phyloP scores from a whole-genome alignment of 2,797 vertebrate genomes.

The Mionectes olivaceus region DNA sequence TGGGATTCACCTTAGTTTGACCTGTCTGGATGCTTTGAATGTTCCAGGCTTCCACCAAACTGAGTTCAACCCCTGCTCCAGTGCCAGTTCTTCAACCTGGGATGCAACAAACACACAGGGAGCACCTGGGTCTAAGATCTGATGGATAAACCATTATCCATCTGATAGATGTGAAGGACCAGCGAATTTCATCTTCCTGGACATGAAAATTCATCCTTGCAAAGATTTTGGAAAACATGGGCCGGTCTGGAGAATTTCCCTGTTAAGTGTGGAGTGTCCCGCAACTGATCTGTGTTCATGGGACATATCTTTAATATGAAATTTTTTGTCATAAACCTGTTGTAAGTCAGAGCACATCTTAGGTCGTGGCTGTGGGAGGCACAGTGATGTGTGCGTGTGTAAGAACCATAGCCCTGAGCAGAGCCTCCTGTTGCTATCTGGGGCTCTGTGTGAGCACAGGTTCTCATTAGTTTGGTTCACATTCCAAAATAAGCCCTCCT shows the following conservation, averaged over 20 bases:
- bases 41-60: neutral
- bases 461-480: neutral
- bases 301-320: neutral
- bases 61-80: neutral
- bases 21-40: neutral
- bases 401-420: fast-evolving
- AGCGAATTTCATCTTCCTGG: neutral
- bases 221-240: neutral
- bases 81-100: neutral
- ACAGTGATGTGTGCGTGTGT: too few relatives aligned
- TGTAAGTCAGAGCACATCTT: neutral
- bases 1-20: neutral
- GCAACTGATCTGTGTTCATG: neutral
- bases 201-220: neutral
- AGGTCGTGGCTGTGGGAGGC: neutral
- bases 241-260: neutral
- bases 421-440: fast-evolving
- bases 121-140: neutral
- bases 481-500: neutral
- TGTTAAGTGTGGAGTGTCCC: neutral
- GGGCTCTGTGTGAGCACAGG: neutral
- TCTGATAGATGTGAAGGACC: neutral
- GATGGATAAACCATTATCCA: neutral
- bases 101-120: too few relatives aligned
- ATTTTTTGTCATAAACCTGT: neutral